Evolutionary conservation across 2,797 vertebrate species (phyloP).

Genomic region (Macropus fuliginosus): DNA sequence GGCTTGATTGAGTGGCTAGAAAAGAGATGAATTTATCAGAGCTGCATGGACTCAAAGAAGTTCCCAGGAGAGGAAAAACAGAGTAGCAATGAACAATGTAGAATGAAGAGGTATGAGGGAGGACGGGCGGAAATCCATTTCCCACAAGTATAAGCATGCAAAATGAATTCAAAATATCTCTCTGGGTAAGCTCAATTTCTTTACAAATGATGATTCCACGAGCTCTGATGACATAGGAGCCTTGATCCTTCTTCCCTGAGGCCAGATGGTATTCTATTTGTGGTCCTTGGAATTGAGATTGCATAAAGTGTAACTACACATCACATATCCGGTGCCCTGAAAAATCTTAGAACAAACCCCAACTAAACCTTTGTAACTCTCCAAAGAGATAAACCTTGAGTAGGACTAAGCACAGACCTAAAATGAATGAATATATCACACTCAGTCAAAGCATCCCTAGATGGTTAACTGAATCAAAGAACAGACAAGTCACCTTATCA

Average conservation of each 20-base stretch:
- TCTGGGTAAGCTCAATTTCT: neutral
- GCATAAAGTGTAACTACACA: neutral
- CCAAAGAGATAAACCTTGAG: neutral
- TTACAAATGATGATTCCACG: neutral
- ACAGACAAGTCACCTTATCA: neutral
- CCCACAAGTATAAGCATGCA: neutral
- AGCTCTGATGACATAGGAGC: neutral
- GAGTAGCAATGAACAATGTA: neutral
- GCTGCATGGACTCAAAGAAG: neutral
- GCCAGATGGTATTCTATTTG: neutral
- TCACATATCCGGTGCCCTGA: neutral
- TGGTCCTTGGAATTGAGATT: neutral
- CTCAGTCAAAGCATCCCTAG: neutral
- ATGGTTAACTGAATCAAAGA: neutral
- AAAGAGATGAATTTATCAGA: neutral
- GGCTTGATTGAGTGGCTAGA: neutral
- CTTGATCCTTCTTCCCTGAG: neutral
- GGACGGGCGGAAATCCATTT: neutral
- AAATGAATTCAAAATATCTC: neutral
- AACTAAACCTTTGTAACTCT: neutral
- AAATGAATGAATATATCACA: neutral
- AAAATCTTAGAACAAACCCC: neutral
- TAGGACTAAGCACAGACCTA: neutral
- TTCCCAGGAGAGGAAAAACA: neutral
- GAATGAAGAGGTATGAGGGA: neutral